Evolutionary conservation across 2,888 invertebrate genomes (phyloP).

Genomic region (Fragum fragum): DNA sequence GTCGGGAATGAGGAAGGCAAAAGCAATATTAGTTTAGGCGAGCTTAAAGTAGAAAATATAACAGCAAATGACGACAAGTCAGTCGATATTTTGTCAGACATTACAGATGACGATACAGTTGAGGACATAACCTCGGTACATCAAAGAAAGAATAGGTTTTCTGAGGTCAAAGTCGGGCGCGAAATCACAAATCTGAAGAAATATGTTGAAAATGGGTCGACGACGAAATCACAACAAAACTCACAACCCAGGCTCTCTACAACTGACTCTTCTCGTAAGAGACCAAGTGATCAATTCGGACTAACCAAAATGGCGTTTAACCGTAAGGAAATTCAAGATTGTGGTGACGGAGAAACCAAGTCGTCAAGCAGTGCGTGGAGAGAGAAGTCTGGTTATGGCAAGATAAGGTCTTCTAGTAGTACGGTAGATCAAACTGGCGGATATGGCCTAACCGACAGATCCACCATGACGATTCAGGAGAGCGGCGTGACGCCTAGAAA

Average conservation of each 20-base stretch:
- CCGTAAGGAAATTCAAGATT: no score
- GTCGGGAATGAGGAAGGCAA: constrained; percentile 13
- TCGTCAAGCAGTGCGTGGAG: no score
- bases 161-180: not conserved
- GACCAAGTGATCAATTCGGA: no score
- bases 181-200: no score
- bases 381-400: no score
- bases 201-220: no score
- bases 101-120: constrained; percentile 4
- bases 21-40: constrained; percentile 12
- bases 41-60: not conserved
- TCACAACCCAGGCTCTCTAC: no score
- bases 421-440: not conserved
- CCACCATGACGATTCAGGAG: not conserved
- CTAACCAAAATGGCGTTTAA: no score
- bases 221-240: no score
- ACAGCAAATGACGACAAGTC: constrained; percentile 2
- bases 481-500: not conserved
- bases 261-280: no score
- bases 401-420: not conserved
- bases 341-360: no score
- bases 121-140: not conserved
- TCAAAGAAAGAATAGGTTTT: not conserved
- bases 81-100: constrained; percentile 11
- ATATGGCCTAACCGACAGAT: not conserved